Conservation (phyloP, 2,113 vertebrate species). For the Triplophysa rosa region DNA sequence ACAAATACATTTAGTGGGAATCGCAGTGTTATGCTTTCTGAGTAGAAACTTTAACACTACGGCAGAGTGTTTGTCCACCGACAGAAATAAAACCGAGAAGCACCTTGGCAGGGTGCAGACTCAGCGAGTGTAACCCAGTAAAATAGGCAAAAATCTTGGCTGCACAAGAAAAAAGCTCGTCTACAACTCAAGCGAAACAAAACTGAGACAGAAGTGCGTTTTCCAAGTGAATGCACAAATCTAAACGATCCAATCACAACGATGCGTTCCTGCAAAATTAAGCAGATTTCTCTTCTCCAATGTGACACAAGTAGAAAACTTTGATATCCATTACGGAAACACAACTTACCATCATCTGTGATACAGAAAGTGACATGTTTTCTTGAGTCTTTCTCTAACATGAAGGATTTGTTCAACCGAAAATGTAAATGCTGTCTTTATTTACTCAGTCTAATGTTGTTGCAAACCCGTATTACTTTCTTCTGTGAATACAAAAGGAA, state of each 20-base stretch:
- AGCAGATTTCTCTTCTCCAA: not conserved
- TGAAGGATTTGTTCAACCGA: not conserved
- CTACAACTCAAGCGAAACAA: conserved; percentile 15
- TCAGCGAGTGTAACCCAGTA: conserved; percentile 11
- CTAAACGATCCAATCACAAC: not conserved
- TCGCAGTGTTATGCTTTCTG: not conserved
- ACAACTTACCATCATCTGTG: no score
- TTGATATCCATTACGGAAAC: not conserved
- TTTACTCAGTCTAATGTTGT: not conserved
- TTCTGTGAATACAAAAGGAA: no score
- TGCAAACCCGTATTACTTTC: not conserved
- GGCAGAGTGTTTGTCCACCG: conserved; percentile 8
- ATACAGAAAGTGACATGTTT: not conserved
- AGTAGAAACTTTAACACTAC: not conserved
- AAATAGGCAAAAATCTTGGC: conserved; percentile 9
- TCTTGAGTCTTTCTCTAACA: not conserved
- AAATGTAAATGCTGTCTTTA: not conserved
- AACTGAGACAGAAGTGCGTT: conserved; percentile 18
- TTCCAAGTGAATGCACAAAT: conserved; percentile 13
- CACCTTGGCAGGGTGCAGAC: conserved; percentile 27
- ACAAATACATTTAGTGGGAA: not conserved
- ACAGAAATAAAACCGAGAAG: conserved; percentile 33
- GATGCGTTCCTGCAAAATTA: not conserved
- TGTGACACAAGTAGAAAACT: not conserved
- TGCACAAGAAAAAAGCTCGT: not conserved